Conservation (phyloP, 2,113 vertebrate species). For the Rallus limicola region DNA sequence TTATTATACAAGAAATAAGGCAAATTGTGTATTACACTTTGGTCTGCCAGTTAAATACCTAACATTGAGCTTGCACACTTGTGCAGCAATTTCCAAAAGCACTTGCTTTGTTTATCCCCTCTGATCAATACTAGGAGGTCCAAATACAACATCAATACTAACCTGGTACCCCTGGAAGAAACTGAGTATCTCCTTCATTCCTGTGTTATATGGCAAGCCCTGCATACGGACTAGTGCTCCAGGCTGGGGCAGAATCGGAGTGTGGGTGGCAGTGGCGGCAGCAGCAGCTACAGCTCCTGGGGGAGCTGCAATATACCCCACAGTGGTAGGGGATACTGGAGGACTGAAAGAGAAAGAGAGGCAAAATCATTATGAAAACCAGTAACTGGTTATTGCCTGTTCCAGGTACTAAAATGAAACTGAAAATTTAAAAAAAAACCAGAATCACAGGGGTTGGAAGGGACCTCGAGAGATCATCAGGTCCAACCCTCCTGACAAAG, state of each 20-base stretch:
- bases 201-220: conserved; percentile 92
- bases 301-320: conserved; percentile 91
- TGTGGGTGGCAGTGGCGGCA: conserved; percentile 80
- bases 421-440: background rate
- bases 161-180: conserved; percentile 99
- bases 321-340: conserved; percentile 91
- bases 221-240: conserved; percentile 94
- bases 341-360: conserved; percentile 75
- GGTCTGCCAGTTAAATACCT: background rate
- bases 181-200: conserved; percentile 95
- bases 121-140: background rate
- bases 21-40: background rate
- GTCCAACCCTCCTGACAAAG: too few relatives aligned
- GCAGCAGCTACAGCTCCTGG: conserved; percentile 85
- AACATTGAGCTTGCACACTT: background rate
- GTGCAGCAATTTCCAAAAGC: background rate
- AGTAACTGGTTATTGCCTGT: background rate
- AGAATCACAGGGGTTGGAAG: background rate
- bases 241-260: conserved; percentile 84
- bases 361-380: background rate
- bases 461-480: too few relatives aligned
- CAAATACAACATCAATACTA: background rate
- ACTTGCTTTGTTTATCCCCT: background rate
- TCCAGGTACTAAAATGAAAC: background rate
- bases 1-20: background rate